A percentile compares a stretch with the other conserved stretches of the same genome.
Evolutionary conservation across 2,113 vertebrate genomes (phyloP).

Genomic region (Leuciscus idus): DNA sequence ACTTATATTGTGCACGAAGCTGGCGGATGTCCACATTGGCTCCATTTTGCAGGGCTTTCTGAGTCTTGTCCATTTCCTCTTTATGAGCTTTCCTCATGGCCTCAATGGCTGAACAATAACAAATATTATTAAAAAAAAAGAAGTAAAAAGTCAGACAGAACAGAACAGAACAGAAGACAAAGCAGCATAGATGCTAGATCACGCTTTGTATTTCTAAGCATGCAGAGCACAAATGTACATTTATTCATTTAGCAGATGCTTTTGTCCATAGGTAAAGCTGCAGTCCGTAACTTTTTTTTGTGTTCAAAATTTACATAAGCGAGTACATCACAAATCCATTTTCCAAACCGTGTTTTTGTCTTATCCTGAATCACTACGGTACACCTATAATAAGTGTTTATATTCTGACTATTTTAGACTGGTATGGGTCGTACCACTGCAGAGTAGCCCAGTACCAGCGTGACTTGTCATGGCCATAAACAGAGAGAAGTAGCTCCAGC

Average conservation of each 20-base stretch:
- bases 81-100: slow-evolving; percentile 92
- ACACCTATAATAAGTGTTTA: too few species aligned
- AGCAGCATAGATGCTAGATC: not conserved
- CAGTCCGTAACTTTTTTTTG: too few species aligned
- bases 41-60: slow-evolving; percentile 82
- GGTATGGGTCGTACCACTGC: too few species aligned
- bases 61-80: slow-evolving; percentile 87
- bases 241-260: not conserved
- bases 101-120: slow-evolving; percentile 81
- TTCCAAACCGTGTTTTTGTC: too few species aligned
- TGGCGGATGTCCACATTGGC: slow-evolving; percentile 82
- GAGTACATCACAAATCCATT: too few species aligned
- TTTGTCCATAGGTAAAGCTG: not conserved
- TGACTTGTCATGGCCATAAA: too few species aligned
- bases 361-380: too few species aligned
- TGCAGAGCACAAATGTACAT: not conserved
- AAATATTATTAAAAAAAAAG: not conserved
- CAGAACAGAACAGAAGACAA: not conserved
- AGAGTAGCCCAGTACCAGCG: too few species aligned
- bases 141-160: too few species aligned
- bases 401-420: too few species aligned
- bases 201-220: not conserved
- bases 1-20: slow-evolving; percentile 85
- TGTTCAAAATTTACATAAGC: too few species aligned
- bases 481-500: too few species aligned